phyloP scores from a whole-genome alignment of 2,888 invertebrate species.

The Nasonia oneida region DNA sequence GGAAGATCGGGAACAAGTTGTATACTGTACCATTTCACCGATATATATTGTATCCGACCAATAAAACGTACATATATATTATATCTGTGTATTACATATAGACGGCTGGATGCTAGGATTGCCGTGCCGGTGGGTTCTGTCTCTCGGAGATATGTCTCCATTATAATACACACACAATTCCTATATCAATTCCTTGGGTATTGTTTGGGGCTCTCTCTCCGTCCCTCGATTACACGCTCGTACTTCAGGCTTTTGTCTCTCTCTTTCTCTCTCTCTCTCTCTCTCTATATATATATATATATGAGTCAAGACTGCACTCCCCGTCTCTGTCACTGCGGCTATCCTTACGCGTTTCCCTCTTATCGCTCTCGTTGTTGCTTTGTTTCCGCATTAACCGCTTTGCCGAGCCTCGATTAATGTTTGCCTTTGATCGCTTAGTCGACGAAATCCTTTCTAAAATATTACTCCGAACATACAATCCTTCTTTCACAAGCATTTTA shows the following conservation, averaged over 20 bases:
- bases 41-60: slow-evolving; percentile 73
- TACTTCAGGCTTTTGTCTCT: slow-evolving; percentile 38
- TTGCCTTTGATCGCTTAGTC: background rate
- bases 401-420: background rate
- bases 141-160: background rate
- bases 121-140: background rate
- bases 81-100: slow-evolving; percentile 11
- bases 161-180: slow-evolving; percentile 29
- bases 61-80: slow-evolving; percentile 70
- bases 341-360: slow-evolving; percentile 28
- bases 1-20: slow-evolving; percentile 66
- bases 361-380: slow-evolving; percentile 48
- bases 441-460: background rate
- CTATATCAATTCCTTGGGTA: slow-evolving; percentile 50
- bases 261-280: too few relatives aligned
- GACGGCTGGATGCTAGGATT: background rate
- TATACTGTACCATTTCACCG: slow-evolving; percentile 74
- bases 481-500: background rate
- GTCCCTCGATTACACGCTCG: slow-evolving; percentile 37
- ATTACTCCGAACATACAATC: background rate
- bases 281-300: too few relatives aligned
- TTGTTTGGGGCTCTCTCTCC: background rate
- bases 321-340: background rate
- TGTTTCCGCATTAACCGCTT: slow-evolving; percentile 9
- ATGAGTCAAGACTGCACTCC: background rate